Base-by-base conservation (phyloP, 2,797 vertebrate species). In the Chaunax sp. region DNA sequence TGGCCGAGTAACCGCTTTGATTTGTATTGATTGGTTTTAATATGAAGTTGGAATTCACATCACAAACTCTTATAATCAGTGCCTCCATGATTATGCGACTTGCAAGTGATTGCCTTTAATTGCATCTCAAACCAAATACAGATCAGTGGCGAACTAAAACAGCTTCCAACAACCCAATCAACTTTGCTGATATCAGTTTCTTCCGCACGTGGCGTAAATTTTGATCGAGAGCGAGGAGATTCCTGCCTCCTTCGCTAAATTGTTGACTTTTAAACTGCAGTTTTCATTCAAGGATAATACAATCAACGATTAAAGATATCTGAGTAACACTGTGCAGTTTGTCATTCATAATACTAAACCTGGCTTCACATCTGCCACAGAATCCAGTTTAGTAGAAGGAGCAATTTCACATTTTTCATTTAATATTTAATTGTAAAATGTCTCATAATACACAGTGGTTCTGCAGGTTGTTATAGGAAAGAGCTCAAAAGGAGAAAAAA, bases 61-160 rank as follows among this genome's bases (percentile, higher is more conserved):
- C 57, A 69, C 69, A 85, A 72, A 87, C 60, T 22, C 81, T 56
- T 63, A 52, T 69, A 81, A 84, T 82, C 75, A 76, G 64, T 50
- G 25, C 28, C 30, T 56, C 37, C 22, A 66, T 77, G 65, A 74
- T 64, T 83, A 75, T 80, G 67, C 81, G 77, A 81, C 81, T 80
- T 80, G 65, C 51, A 78, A 80, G 64, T 69, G 63, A 84, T 68
- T 86, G 76, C 63, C 51, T 81, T 78, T 80, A 83, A 84, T 86
- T 83, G 74, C 60, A 59, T 23, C 62, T 79, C 55, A 73, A 72
- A 68, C 50, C 49, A 72, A 77, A 78, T 75, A 64, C 61, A 69
- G 64, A 58, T 6, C 33, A 6, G 1, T 61, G 69, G 58, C 46
- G 64, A 72, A 69, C 71, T 81, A 47, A 64, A 82, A 64, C 46